phyloP scores from a whole-genome alignment of 2,888 invertebrate species.

The Amphipoea lucens region DNA sequence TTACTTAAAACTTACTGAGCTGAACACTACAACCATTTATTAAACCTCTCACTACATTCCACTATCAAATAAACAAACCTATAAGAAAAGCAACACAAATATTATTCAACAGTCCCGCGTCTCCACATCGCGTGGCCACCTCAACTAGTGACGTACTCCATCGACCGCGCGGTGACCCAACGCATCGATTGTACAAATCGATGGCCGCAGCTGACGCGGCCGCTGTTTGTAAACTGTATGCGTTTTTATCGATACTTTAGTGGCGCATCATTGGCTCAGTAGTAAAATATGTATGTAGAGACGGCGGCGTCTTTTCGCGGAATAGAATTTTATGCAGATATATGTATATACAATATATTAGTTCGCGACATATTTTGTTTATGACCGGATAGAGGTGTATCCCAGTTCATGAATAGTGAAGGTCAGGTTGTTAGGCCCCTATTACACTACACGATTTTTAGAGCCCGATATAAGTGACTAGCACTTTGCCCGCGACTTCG shows the following conservation, averaged over 20 bases:
- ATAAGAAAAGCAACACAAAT: neutral
- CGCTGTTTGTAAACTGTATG: constrained; percentile 68
- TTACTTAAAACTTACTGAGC: neutral
- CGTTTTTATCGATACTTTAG: constrained; percentile 63
- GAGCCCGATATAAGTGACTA: too few relatives aligned
- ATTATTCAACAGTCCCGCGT: constrained; percentile 14
- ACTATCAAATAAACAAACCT: neutral
- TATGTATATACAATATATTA: neutral
- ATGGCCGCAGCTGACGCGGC: constrained; percentile 71
- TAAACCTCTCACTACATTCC: neutral
- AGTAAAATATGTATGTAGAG: constrained; percentile 1
- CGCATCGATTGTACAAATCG: constrained; percentile 73
- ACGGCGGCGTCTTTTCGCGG: neutral
- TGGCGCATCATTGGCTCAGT: constrained; percentile 48
- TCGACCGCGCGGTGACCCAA: constrained; percentile 68
- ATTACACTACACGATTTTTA: neutral
- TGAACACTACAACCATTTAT: neutral
- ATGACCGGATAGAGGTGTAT: neutral
- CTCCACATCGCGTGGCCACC: constrained; percentile 23
- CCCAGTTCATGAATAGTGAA: neutral
- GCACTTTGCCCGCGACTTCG: too few relatives aligned
- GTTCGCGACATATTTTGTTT: neutral
- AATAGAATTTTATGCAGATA: constrained; percentile 7
- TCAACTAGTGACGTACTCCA: constrained; percentile 76
- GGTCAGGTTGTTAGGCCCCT: neutral